These are phyloP conservation scores for Seladonia tumulorum DNA, from an alignment of 2,888 invertebrate genomes.

Conservation along the genomic window DNA sequence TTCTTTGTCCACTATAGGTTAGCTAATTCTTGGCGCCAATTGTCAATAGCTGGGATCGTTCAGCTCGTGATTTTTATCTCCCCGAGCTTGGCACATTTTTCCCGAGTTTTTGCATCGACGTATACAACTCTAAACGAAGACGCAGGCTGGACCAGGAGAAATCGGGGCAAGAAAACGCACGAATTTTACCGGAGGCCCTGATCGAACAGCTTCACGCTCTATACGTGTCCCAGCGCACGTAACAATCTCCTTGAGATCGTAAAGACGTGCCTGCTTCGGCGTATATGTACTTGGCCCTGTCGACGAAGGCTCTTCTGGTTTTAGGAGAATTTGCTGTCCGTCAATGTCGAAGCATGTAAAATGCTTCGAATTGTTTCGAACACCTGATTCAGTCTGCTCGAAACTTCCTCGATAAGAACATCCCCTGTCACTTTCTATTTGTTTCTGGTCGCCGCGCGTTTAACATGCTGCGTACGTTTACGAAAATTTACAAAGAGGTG, in stretches of 20 bases:
- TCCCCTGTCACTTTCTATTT: no score
- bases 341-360: neutral
- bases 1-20: neutral
- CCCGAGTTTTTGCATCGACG: no score
- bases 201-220: neutral
- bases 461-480: neutral
- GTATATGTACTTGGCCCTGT: neutral
- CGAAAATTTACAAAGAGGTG: no score
- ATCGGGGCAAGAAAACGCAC: constrained; percentile 9
- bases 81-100: no score
- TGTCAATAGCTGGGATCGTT: no score
- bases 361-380: neutral
- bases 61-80: no score
- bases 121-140: neutral
- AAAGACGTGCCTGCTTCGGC: neutral
- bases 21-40: no score
- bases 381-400: no score
- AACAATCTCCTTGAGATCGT: constrained; percentile 26
- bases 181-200: constrained; percentile 20
- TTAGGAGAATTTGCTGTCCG: neutral
- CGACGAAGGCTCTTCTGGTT: constrained; percentile 9
- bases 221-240: constrained; percentile 53
- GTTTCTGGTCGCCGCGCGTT: no score
- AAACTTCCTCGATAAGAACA: neutral
- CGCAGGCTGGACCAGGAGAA: neutral